These are phyloP conservation scores for Patella vulgata DNA, from an alignment of 1,140 invertebrate genomes.

Conservation along the genomic window DNA sequence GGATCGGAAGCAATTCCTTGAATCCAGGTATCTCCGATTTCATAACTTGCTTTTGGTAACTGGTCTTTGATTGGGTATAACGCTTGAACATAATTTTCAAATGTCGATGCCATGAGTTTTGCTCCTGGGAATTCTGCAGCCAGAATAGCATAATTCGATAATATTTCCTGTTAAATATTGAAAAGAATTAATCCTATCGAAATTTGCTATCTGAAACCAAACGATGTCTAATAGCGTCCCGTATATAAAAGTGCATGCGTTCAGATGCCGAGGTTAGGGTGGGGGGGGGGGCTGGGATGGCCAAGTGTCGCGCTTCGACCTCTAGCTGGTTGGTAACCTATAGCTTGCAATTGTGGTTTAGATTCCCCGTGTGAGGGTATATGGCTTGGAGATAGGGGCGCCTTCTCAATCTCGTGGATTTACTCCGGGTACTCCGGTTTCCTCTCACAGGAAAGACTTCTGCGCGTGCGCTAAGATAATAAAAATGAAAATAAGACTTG, in stretches of 20 bases:
- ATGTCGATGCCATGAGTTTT: constrained; percentile 41
- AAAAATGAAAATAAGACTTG: too few species aligned
- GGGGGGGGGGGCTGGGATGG: too few species aligned
- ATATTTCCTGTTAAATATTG: constrained; percentile 48
- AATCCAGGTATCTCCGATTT: constrained; percentile 64
- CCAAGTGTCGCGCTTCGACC: too few species aligned
- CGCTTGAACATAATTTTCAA: constrained; percentile 50
- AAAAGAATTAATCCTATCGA: not conserved
- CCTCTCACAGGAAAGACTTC: too few species aligned
- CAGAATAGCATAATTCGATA: constrained; percentile 50
- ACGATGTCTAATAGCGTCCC: not conserved
- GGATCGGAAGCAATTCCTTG: constrained; percentile 59
- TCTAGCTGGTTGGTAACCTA: too few species aligned
- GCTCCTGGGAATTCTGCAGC: constrained; percentile 54
- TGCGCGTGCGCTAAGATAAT: too few species aligned
- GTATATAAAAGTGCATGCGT: not conserved
- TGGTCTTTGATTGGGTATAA: constrained; percentile 32
- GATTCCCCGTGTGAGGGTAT: too few species aligned
- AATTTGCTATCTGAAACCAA: not conserved
- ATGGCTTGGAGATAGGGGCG: too few species aligned
- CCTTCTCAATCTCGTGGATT: too few species aligned
- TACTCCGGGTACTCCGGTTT: too few species aligned
- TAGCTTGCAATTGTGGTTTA: too few species aligned
- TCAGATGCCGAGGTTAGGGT: too few species aligned
- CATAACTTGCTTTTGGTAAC: constrained; percentile 42